phyloP scores from a whole-genome alignment of 1,140 invertebrate species.

The Drosophila sturtevanti region DNA sequence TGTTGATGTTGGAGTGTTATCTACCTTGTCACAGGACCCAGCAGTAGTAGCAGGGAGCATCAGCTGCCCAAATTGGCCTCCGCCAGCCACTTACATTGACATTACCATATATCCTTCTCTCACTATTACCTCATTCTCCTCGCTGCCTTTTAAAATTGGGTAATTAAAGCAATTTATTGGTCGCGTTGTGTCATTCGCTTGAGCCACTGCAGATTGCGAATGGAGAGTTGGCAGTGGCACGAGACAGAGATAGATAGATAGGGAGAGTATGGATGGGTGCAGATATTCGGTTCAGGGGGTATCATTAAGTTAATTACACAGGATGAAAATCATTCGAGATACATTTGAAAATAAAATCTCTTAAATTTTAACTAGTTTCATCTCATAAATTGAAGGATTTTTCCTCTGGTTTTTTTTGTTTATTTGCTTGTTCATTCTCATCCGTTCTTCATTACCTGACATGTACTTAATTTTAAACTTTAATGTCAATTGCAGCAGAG shows the following conservation, averaged over 20 bases:
- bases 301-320: conserved; percentile 8
- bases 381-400: neutral
- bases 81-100: conserved; percentile 61
- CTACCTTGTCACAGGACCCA: conserved; percentile 65
- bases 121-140: neutral
- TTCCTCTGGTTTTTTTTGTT: neutral
- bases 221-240: conserved; percentile 17
- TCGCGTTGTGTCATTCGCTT: conserved; percentile 30
- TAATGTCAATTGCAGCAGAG: conserved; percentile 16
- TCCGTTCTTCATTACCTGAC: conserved; percentile 29
- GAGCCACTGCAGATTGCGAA: conserved; percentile 13
- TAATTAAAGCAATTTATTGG: conserved; percentile 81
- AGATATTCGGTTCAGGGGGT: neutral
- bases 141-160: conserved; percentile 69
- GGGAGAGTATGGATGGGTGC: neutral
- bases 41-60: conserved; percentile 30
- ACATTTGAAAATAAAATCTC: neutral
- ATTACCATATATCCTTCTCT: conserved; percentile 52
- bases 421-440: too few species aligned
- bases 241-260: neutral
- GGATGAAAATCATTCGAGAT: neutral
- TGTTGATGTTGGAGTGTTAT: conserved; percentile 76
- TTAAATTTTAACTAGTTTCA: conserved; percentile 3
- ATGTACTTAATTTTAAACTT: conserved; percentile 20
- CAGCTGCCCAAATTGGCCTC: conserved; percentile 54